Percentiles rank a stretch among this genome's conserved stretches.
These are phyloP conservation scores for Nysson spinosus DNA, from an alignment of 2,888 invertebrate genomes.

Conservation along the genomic window DNA sequence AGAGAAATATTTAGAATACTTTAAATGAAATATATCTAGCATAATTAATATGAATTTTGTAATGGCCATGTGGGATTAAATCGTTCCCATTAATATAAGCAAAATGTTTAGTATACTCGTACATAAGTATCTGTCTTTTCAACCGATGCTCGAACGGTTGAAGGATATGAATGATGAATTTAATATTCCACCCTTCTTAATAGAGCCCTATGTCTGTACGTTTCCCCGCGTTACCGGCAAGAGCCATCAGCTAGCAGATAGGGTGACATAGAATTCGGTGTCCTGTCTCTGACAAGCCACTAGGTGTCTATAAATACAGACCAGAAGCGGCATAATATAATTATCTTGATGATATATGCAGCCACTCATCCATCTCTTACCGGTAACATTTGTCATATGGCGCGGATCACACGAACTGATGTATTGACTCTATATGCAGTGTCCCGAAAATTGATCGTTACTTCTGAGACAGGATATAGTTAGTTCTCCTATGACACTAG, in stretches of 20 bases:
- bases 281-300: slow-evolving; percentile 27
- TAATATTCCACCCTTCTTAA: slow-evolving; percentile 51
- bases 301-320: slow-evolving; percentile 61
- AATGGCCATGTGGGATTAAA: no score
- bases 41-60: no score
- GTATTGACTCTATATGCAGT: slow-evolving; percentile 44
- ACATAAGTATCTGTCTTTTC: slow-evolving; percentile 40
- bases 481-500: no score
- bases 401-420: slow-evolving; percentile 61
- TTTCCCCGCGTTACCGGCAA: slow-evolving; percentile 39
- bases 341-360: slow-evolving; percentile 74
- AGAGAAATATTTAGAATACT: no score
- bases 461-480: no score
- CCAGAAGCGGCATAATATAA: slow-evolving; percentile 71
- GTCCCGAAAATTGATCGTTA: no score
- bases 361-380: slow-evolving; percentile 63
- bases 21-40: no score
- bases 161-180: slow-evolving; percentile 57
- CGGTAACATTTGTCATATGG: slow-evolving; percentile 66
- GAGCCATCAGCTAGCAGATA: slow-evolving; percentile 46
- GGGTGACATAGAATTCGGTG: slow-evolving; percentile 45
- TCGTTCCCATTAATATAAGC: no score
- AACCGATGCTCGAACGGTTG: slow-evolving; percentile 22
- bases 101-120: not conserved
- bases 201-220: slow-evolving; percentile 40